phyloP scores from a whole-genome alignment of 2,113 vertebrate species.

The Sinocyclocheilus anshuiensis region DNA sequence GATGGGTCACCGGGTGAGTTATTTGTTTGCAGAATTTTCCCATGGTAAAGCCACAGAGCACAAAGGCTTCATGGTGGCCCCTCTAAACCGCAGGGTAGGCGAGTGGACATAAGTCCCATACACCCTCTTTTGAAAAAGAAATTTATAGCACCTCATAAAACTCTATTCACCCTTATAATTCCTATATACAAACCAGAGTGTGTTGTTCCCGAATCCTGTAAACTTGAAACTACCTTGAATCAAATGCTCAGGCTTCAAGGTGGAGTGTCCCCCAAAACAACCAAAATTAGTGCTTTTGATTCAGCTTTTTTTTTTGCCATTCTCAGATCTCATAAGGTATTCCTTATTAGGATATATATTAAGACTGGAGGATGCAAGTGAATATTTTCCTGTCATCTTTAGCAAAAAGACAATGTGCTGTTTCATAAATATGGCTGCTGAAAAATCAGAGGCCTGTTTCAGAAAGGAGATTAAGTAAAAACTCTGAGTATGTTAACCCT shows the following conservation, averaged over 20 bases:
- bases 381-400: background rate
- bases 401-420: background rate
- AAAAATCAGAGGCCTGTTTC: no score
- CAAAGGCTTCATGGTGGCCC: slow-evolving; percentile 75
- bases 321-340: background rate
- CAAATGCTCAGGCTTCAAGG: slow-evolving; percentile 4
- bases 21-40: slow-evolving; percentile 81
- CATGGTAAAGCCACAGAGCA: slow-evolving; percentile 72
- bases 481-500: no score
- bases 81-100: slow-evolving; percentile 71
- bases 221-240: slow-evolving; percentile 56
- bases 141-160: slow-evolving; percentile 77
- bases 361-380: background rate
- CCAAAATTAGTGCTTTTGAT: no score
- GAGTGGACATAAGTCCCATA: slow-evolving; percentile 66
- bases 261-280: background rate
- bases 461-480: no score
- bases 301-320: background rate
- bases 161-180: slow-evolving; percentile 69
- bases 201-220: slow-evolving; percentile 57
- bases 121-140: slow-evolving; percentile 71
- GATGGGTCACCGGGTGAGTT: slow-evolving; percentile 71
- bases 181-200: slow-evolving; percentile 66
- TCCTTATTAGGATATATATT: background rate
- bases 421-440: background rate